Conservation (phyloP, 1,140 invertebrate genomes). For the Neuroterus valhalla region DNA sequence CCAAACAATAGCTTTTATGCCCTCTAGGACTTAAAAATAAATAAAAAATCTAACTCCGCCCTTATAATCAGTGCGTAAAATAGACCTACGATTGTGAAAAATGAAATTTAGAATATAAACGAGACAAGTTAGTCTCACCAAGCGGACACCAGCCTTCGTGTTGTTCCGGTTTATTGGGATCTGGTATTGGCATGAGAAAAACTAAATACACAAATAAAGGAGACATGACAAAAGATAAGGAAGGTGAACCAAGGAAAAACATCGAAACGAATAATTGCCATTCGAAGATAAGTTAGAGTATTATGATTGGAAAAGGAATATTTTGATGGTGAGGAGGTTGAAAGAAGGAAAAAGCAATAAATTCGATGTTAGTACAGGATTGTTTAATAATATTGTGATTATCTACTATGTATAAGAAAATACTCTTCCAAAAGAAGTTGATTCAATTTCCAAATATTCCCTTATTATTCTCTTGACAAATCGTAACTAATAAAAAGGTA, state of each 20-base stretch:
- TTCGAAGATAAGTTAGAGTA: conserved; percentile 47
- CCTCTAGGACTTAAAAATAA: no score
- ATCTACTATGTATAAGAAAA: conserved; percentile 51
- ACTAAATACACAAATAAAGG: conserved; percentile 76
- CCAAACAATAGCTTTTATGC: no score
- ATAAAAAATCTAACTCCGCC: no score
- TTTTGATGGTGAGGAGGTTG: conserved; percentile 50
- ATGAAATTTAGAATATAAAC: conserved; percentile 35
- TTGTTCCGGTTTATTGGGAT: conserved; percentile 89
- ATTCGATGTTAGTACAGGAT: conserved; percentile 61
- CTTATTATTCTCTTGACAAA: no score
- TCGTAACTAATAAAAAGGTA: conserved; percentile 6
- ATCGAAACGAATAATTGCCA: conserved; percentile 47
- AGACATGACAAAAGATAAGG: conserved; percentile 40
- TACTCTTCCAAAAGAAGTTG: conserved; percentile 27
- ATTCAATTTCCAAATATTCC: no score
- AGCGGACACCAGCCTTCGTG: conserved; percentile 90
- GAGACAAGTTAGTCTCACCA: conserved; percentile 77
- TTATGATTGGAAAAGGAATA: conserved; percentile 48
- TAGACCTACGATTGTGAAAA: background rate
- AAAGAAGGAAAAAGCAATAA: conserved; percentile 55
- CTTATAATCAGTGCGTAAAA: background rate
- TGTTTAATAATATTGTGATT: conserved; percentile 52
- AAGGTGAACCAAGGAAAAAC: conserved; percentile 49
- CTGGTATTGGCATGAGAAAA: conserved; percentile 84